Conservation (phyloP, 2,797 vertebrate genomes). For the Delichon dasypus region DNA sequence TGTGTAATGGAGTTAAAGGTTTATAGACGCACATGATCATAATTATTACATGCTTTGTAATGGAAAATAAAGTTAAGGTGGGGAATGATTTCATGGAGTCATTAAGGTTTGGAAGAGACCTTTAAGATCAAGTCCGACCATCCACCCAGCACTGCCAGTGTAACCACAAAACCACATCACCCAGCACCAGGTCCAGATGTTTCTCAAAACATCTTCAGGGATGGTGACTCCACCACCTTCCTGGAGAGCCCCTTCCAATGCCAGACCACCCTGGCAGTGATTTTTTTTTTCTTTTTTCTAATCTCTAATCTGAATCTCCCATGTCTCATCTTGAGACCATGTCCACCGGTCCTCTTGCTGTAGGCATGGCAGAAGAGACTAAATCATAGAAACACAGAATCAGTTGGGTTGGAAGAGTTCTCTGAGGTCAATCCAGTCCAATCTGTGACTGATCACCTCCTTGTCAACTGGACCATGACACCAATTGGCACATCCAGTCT, state of each 20-base stretch:
- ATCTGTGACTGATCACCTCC: neutral
- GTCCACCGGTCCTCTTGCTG: accelerated
- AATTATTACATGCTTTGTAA: neutral
- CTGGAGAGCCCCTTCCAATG: neutral
- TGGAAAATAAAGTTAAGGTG: neutral
- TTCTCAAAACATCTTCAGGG: accelerated
- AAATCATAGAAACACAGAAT: neutral
- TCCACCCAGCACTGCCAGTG: neutral
- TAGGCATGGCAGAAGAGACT: neutral
- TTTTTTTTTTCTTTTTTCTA: no score
- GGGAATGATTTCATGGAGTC: neutral
- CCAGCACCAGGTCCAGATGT: accelerated
- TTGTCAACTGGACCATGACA: neutral
- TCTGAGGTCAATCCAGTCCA: neutral
- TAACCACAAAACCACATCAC: neutral
- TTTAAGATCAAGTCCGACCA: neutral
- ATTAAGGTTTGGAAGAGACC: neutral
- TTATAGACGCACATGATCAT: neutral
- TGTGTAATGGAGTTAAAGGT: neutral
- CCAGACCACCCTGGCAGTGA: neutral
- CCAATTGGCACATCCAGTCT: neutral
- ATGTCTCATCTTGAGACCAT: neutral
- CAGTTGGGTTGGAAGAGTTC: neutral
- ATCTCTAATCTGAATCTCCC: neutral
- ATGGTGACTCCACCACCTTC: neutral